These are phyloP conservation scores for Felis catus DNA, from an alignment of 2,113 vertebrate genomes.

Conservation along the genomic window F.catus_Fca126_mat1.0 CM031421.1:98523501-98524000, in stretches of 20 bases:
- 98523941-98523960: not conserved
- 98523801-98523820: not conserved
- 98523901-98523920: not conserved
- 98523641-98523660: not conserved
- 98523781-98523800: not conserved
- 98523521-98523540: not conserved
- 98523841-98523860: constrained; percentile 7
- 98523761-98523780: not conserved
- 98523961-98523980: not conserved
- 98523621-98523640: not conserved
- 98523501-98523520: not conserved
- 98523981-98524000: not conserved
- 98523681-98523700: not conserved
- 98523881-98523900: not conserved
- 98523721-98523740: not conserved
- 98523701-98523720: not conserved
- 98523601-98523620: not conserved
- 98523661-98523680: not conserved
- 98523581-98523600: not conserved
- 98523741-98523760: not conserved
- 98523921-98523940: not conserved
- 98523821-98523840: constrained; percentile 12
- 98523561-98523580: not conserved
- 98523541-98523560: not conserved
- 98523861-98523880: not conserved